phyloP scores from a whole-genome alignment of 1,140 invertebrate genomes.

The Hypothenemus hampei region DNA sequence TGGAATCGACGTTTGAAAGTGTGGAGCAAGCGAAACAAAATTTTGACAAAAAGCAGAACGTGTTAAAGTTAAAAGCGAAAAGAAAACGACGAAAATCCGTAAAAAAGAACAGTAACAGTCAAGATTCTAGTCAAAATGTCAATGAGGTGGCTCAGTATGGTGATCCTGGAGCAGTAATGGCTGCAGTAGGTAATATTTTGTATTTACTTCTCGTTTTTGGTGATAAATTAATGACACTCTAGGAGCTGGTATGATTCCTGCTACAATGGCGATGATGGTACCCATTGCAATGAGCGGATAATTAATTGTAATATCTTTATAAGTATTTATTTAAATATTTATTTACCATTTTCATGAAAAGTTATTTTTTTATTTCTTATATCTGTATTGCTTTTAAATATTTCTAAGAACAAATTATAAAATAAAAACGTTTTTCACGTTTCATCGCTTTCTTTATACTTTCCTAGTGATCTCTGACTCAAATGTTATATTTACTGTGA shows the following conservation, averaged over 20 bases:
- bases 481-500: too few relatives aligned
- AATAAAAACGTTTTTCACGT: too few relatives aligned
- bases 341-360: too few relatives aligned
- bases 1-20: conserved; percentile 63
- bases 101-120: conserved; percentile 11
- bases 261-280: conserved; percentile 72
- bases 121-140: conserved; percentile 1
- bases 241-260: conserved; percentile 70
- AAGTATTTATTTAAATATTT: not conserved
- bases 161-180: conserved; percentile 58
- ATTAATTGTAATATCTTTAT: not conserved
- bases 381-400: too few relatives aligned
- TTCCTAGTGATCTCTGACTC: too few relatives aligned
- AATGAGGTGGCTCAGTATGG: conserved; percentile 23
- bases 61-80: conserved; percentile 18
- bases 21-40: conserved; percentile 54
- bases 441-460: too few relatives aligned
- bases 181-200: conserved; percentile 54
- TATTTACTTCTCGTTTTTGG: not conserved
- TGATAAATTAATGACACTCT: conserved; percentile 4
- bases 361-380: too few relatives aligned
- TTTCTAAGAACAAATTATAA: too few relatives aligned
- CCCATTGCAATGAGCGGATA: conserved; percentile 68
- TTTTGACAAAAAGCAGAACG: conserved; percentile 32
- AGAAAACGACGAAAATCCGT: conserved; percentile 10